Evolutionary conservation across 2,113 vertebrate species (phyloP).

Genomic region (Gobiocypris rarus): DNA sequence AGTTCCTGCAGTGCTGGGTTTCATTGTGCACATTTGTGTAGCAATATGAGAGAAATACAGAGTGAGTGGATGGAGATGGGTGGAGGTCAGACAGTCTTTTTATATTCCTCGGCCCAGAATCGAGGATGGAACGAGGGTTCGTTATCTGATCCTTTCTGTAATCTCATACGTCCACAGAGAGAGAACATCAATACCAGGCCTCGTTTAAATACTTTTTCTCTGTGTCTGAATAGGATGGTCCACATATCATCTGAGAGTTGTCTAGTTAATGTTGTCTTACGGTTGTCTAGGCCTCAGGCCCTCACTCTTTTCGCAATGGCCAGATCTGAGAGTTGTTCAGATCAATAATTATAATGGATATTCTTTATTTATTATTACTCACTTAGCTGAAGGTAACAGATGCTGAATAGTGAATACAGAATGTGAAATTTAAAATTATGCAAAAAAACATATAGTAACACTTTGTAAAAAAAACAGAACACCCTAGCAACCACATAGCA

Average conservation of each 20-base stretch:
- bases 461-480: no score
- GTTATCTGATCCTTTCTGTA: slow-evolving; percentile 47
- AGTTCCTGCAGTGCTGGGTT: slow-evolving; percentile 10
- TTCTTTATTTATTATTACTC: not conserved
- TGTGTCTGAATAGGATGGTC: not conserved
- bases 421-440: not conserved
- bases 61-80: slow-evolving; percentile 26
- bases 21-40: not conserved
- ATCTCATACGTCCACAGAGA: slow-evolving; percentile 54
- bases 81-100: slow-evolving; percentile 27
- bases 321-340: not conserved
- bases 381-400: not conserved
- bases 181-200: slow-evolving; percentile 45
- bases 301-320: not conserved
- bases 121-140: slow-evolving; percentile 28
- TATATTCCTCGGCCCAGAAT: slow-evolving; percentile 28
- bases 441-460: not conserved
- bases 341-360: slow-evolving; percentile 10
- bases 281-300: slow-evolving; percentile 42
- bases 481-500: no score
- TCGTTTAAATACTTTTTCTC: not conserved
- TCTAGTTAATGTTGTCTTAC: slow-evolving; percentile 34
- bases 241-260: slow-evolving; percentile 10
- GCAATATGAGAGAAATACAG: slow-evolving; percentile 19
- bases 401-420: not conserved